Evolutionary conservation across 2,888 invertebrate species (phyloP).

Genomic region (Morpho achilles): DNA sequence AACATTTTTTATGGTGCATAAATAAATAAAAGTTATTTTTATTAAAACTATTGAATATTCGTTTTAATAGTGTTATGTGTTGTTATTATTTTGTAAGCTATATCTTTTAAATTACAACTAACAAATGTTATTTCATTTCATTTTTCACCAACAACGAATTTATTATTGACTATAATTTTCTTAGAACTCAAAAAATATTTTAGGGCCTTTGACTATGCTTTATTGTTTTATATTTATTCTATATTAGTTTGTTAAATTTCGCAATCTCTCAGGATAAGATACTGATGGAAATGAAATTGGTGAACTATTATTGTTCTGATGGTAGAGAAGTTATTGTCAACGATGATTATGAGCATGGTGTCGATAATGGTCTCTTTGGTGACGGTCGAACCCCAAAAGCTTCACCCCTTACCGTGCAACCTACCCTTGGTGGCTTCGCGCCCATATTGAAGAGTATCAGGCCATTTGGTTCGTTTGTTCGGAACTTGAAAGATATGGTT

Average conservation of each 20-base stretch:
- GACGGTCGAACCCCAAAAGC: constrained; percentile 70
- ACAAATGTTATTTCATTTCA: no score
- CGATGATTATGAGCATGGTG: constrained; percentile 35
- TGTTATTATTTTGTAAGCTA: no score
- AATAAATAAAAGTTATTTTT: no score
- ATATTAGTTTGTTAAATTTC: constrained; percentile 1
- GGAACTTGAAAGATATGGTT: constrained; percentile 95
- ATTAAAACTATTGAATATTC: no score
- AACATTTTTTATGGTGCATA: no score
- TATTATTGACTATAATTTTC: no score
- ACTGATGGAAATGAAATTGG: constrained; percentile 12
- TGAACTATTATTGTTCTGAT: constrained; percentile 10
- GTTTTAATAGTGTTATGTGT: no score
- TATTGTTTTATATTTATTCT: neutral
- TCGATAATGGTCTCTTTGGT: constrained; percentile 45
- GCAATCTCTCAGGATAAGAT: constrained; percentile 24
- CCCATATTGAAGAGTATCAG: constrained; percentile 95
- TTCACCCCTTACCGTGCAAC: constrained; percentile 81
- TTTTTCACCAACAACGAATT: no score
- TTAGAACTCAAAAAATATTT: no score
- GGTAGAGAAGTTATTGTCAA: constrained; percentile 18
- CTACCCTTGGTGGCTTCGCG: constrained; percentile 86
- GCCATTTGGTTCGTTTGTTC: constrained; percentile 97
- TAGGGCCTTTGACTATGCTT: no score
- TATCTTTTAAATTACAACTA: no score